These are phyloP conservation scores for Chloroclystis v-ata DNA, from an alignment of 2,888 invertebrate species.

Conservation along the genomic window DNA sequence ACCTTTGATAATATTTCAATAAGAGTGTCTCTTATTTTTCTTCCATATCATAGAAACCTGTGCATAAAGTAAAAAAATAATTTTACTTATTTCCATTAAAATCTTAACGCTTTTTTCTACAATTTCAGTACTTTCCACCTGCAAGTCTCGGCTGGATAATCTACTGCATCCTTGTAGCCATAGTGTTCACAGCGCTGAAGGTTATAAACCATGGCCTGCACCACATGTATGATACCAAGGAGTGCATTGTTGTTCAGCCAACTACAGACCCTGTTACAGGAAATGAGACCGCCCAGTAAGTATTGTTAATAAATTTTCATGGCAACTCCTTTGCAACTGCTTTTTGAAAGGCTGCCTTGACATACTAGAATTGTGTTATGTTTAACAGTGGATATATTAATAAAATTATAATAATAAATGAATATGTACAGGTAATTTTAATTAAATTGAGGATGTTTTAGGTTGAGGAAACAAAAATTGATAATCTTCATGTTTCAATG, in stretches of 20 bases:
- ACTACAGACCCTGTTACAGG: slow-evolving; percentile 74
- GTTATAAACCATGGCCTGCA: slow-evolving; percentile 93
- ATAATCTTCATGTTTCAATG: too few relatives aligned
- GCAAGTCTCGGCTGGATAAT: slow-evolving; percentile 89
- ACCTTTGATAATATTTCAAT: too few relatives aligned
- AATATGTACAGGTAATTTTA: too few relatives aligned
- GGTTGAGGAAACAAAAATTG: too few relatives aligned
- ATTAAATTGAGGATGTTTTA: too few relatives aligned
- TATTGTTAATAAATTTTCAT: slow-evolving; percentile 12
- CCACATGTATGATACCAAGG: slow-evolving; percentile 96
- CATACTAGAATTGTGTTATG: too few relatives aligned
- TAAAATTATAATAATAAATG: too few relatives aligned
- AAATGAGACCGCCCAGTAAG: slow-evolving; percentile 68
- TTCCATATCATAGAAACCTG: neutral
- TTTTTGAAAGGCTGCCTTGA: too few relatives aligned
- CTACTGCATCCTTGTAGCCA: slow-evolving; percentile 89
- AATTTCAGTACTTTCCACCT: slow-evolving; percentile 95
- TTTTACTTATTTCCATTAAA: neutral
- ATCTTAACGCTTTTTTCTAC: slow-evolving; percentile 23
- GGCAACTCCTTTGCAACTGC: too few relatives aligned
- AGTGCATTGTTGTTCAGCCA: slow-evolving; percentile 80
- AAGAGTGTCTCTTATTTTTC: too few relatives aligned
- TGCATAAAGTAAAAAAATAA: neutral
- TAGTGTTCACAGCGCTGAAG: slow-evolving; percentile 90
- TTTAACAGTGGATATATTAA: too few relatives aligned